Percentiles rank a stretch among this genome's conserved stretches.
Evolutionary conservation across 2,888 invertebrate species (phyloP).

Genomic region (Meganola albula): DNA sequence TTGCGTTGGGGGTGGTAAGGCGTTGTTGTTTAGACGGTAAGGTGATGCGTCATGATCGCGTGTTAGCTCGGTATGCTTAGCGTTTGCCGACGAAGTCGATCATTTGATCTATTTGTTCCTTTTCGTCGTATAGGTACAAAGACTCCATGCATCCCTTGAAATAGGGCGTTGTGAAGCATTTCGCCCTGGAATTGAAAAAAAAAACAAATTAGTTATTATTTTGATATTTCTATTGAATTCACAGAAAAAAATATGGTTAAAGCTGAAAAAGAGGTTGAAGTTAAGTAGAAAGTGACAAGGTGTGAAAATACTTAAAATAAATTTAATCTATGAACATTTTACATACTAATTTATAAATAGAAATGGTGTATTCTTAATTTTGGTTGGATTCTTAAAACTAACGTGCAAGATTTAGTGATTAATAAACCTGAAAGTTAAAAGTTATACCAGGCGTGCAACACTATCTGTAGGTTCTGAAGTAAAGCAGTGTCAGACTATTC

Average conservation of each 20-base stretch:
- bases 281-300: not conserved
- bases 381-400: no score
- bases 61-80: constrained; percentile 54
- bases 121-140: constrained; percentile 86
- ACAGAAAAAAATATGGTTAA: no score
- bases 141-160: constrained; percentile 90
- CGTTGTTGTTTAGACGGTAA: constrained; percentile 42
- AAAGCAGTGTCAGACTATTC: no score
- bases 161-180: constrained; percentile 88
- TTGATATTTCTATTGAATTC: no score
- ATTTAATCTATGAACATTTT: no score
- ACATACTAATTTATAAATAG: no score
- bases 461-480: no score
- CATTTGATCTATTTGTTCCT: constrained; percentile 86
- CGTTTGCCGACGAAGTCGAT: constrained; percentile 86
- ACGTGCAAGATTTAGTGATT: no score
- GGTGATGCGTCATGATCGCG: constrained; percentile 35
- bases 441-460: no score
- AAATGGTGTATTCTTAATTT: no score
- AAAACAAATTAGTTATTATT: constrained; percentile 6
- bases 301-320: no score
- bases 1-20: constrained; percentile 36
- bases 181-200: constrained; percentile 77
- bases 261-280: not conserved
- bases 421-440: no score